Percentiles rank a stretch among this genome's conserved stretches.
These are phyloP conservation scores for Onchidella celtica DNA, from an alignment of 2,888 invertebrate species.

Conservation along the genomic window DNA sequence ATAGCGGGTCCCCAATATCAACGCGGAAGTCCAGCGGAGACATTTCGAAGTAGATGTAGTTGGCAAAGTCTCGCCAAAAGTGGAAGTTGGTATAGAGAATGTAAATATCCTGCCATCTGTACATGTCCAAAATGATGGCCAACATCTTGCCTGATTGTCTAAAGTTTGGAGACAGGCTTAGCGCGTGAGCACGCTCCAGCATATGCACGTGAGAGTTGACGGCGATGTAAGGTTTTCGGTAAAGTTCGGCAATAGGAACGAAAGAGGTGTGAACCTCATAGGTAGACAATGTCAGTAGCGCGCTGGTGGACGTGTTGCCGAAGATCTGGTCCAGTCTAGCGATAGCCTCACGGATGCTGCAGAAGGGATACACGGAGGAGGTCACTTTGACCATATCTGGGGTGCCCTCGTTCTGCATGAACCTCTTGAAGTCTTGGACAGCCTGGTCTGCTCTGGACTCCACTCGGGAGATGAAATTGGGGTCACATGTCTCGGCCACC, in stretches of 20 bases:
- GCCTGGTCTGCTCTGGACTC: neutral
- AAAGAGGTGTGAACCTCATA: constrained; percentile 41
- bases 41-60: constrained; percentile 20
- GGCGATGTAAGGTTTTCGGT: constrained; percentile 26
- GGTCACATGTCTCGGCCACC: constrained; percentile 40
- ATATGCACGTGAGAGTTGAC: constrained; percentile 18
- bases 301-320: constrained; percentile 14
- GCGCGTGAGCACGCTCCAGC: neutral
- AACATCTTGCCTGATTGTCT: constrained; percentile 21
- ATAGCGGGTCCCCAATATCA: neutral
- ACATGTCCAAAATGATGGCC: constrained; percentile 33
- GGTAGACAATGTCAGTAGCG: constrained; percentile 3
- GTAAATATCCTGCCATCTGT: constrained; percentile 27
- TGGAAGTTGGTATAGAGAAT: constrained; percentile 20
- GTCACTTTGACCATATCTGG: neutral
- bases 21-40: constrained; percentile 8
- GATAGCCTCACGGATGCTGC: neutral
- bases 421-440: neutral
- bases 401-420: neutral
- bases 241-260: constrained; percentile 26
- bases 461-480: neutral
- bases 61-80: constrained; percentile 25
- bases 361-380: neutral
- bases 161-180: constrained; percentile 20
- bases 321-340: constrained; percentile 16